A percentile compares a stretch with the other conserved stretches of the same genome.
Evolutionary conservation across 2,888 invertebrate species (phyloP).

Genomic region (Stegophylla sp.): DNA sequence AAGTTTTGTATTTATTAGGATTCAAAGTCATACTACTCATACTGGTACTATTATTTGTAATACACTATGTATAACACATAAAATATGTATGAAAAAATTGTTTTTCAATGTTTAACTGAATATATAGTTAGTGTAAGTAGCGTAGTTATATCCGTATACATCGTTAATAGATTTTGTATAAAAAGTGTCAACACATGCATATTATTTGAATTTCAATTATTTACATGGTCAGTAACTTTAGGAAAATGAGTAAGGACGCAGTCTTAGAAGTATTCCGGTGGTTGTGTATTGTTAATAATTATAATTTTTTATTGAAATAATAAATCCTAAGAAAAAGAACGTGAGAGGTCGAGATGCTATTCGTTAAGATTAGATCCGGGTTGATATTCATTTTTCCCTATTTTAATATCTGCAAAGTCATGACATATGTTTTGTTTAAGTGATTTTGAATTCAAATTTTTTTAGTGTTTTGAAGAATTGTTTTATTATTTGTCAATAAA

Average conservation of each 20-base stretch:
- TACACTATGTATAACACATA: too few relatives aligned
- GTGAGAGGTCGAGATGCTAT: conserved; percentile 3
- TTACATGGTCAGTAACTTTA: conserved; percentile 48
- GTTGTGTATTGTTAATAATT: conserved; percentile 25
- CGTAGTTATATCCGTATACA: too few relatives aligned
- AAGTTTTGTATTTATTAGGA: too few relatives aligned
- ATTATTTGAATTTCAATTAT: conserved; percentile 26
- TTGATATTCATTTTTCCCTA: conserved; percentile 4
- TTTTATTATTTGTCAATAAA: too few relatives aligned
- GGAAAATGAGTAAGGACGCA: conserved; percentile 27
- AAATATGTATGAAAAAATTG: too few relatives aligned
- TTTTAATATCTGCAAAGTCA: conserved; percentile 12
- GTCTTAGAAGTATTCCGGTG: conserved; percentile 33
- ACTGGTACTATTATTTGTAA: too few relatives aligned
- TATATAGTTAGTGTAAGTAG: too few relatives aligned
- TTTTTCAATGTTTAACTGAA: too few relatives aligned
- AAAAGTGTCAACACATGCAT: too few relatives aligned
- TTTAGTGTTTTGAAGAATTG: conserved; percentile 9
- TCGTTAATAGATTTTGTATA: too few relatives aligned
- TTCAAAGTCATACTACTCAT: too few relatives aligned
- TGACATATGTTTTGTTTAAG: not conserved
- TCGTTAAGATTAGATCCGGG: conserved; percentile 21
- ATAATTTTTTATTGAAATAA: not conserved
- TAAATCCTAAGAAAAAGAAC: conserved; percentile 29
- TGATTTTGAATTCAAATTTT: not conserved